Conservation (phyloP, 2,797 vertebrate genomes). For the Clarias fuscus region DNA sequence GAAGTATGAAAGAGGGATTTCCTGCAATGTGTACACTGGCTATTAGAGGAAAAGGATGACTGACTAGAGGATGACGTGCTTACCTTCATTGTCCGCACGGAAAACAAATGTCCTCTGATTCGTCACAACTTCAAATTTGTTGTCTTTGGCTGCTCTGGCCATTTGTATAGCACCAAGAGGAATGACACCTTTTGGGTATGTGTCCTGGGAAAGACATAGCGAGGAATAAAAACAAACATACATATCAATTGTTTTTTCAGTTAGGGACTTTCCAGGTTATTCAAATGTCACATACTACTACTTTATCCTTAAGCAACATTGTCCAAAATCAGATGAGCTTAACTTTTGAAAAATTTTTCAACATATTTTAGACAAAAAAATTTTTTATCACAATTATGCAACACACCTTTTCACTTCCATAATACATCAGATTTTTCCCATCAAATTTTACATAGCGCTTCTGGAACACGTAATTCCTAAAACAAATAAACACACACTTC, state of each 20-base stretch:
- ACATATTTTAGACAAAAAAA: not conserved
- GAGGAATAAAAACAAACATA: constrained; percentile 19
- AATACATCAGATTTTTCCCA: constrained; percentile 93
- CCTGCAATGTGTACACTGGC: not conserved
- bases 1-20: not conserved
- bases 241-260: not conserved
- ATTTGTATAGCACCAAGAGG: constrained; percentile 90
- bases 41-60: constrained; percentile 16
- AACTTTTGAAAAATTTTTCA: not conserved
- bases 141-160: constrained; percentile 89
- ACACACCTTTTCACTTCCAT: constrained; percentile 91
- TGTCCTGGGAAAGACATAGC: constrained; percentile 75
- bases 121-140: constrained; percentile 95
- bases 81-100: constrained; percentile 90
- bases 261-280: constrained; percentile 7
- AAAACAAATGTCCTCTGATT: constrained; percentile 91
- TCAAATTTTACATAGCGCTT: constrained; percentile 93
- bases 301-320: not conserved
- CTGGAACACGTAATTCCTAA: constrained; percentile 97
- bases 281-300: not conserved
- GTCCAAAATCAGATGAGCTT: not conserved
- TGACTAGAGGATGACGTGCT: constrained; percentile 43
- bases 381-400: not conserved
- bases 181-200: constrained; percentile 93
- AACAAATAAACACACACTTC: constrained; percentile 46